phyloP scores from a whole-genome alignment of 2,113 vertebrate genomes.

The Chascanopsetta lugubris region DNA sequence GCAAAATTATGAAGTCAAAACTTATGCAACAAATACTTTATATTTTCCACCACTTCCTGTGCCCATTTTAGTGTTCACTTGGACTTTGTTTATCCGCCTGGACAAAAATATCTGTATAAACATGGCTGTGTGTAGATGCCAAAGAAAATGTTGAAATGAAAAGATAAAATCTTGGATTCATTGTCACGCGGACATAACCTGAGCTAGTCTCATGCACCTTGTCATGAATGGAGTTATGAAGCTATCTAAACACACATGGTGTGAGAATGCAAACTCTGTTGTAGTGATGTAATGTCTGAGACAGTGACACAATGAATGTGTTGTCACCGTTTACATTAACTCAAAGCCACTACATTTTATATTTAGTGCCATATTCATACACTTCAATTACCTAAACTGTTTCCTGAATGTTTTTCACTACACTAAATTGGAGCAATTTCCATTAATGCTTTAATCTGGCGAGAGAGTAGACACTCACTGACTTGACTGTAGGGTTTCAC shows the following conservation, averaged over 20 bases:
- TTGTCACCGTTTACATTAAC: background rate
- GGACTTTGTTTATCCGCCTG: too few species aligned
- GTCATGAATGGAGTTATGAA: slow-evolving; percentile 19
- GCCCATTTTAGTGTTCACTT: too few species aligned
- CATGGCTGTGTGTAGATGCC: too few species aligned
- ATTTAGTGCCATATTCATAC: slow-evolving; percentile 1
- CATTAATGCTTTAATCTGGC: slow-evolving; percentile 10
- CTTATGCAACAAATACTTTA: too few species aligned
- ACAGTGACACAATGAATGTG: slow-evolving; percentile 2
- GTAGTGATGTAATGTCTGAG: slow-evolving; percentile 9
- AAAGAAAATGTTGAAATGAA: too few species aligned
- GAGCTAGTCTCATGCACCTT: background rate
- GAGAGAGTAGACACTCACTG: background rate
- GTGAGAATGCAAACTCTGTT: background rate
- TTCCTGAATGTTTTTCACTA: slow-evolving; percentile 19
- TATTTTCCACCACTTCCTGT: too few species aligned
- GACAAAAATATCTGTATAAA: too few species aligned
- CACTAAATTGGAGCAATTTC: slow-evolving; percentile 6
- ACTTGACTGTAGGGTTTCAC: slow-evolving; percentile 15
- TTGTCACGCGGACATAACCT: background rate
- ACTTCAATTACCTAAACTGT: background rate
- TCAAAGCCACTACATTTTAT: background rate
- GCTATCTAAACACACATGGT: slow-evolving; percentile 5
- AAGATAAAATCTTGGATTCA: too few species aligned
- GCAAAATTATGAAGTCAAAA: too few species aligned